Base-by-base conservation (phyloP, 2,888 invertebrate genomes). In the Microctonus brassicae region DNA sequence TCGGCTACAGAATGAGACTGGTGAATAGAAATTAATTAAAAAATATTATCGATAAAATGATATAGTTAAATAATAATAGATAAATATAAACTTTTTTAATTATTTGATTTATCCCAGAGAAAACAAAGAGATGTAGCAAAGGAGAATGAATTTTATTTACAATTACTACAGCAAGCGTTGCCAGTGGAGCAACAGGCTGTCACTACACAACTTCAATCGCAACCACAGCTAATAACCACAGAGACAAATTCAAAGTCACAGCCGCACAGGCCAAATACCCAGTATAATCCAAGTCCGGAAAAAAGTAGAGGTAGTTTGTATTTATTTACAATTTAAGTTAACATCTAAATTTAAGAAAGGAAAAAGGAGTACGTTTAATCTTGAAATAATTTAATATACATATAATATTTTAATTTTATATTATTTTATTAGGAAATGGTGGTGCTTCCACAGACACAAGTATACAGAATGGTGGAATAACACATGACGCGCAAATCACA, bases 111-210 rank as follows among this genome's bases (percentile, higher is more conserved):
- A 73, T 36, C 67, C n/a, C 92, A 95, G 91, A 92, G 97, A 78
- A 94, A 95, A 86, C 97, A 98, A 89, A 93, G 94, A 83, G 96
- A 96, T 87, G 97, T 99, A 80, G 94, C 97, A 76, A 95, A 95
- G 88, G 96, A 97, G 89, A 98, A 98, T 89, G 95, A 97, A 89
- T 97, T 97, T 90, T 97, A 97, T 88, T 93, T 95, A 90, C 95
- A 97, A 89, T 90, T 98, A 81, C 90, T 98, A 89, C 93, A 95
- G 83, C 95, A 97, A 88, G 97, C 98, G 80, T 89, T 98, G 87
- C 97, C 97, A 60, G 90, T 91, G 76, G 93, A 92, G 87, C 89
- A 88, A 87, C 87, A 83, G 85, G 78, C 85, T 73, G 75, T 83
- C 68, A 78, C 82, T 13, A 80, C 84, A 70, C 83, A 84, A 76